These are phyloP conservation scores for Heterodera filipjevi DNA, from an alignment of 2,888 invertebrate species.

Conservation along the genomic window DNA sequence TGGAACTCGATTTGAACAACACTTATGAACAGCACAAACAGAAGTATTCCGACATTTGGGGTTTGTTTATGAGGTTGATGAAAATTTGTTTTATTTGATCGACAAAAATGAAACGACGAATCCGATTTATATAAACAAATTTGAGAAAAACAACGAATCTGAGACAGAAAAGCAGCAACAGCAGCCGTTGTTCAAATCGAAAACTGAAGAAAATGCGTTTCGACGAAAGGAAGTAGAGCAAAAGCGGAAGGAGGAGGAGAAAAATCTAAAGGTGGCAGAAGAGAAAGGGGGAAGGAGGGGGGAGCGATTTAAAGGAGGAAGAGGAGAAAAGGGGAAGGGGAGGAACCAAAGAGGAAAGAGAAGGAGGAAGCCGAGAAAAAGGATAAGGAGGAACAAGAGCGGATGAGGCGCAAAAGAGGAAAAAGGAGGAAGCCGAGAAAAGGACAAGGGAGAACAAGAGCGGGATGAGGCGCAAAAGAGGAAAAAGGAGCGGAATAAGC, in stretches of 20 bases:
- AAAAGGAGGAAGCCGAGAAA: no score
- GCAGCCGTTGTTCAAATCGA: conserved; percentile 29
- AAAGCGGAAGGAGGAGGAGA: conserved; percentile 33
- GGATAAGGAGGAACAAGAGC: no score
- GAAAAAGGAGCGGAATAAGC: no score
- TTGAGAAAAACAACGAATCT: neutral
- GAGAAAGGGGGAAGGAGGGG: neutral
- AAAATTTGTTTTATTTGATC: neutral
- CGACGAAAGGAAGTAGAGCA: conserved; percentile 35
- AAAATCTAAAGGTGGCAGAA: conserved; percentile 28
- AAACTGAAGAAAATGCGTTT: conserved; percentile 39
- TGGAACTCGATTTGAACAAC: neutral
- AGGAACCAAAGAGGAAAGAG: neutral
- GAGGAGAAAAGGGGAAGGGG: neutral
- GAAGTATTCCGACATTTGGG: neutral
- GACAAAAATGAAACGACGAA: neutral
- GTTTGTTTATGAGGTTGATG: neutral
- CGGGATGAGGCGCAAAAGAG: no score
- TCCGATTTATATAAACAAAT: neutral
- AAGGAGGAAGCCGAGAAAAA: neutral
- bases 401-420: no score
- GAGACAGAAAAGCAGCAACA: neutral
- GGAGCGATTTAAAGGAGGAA: no score
- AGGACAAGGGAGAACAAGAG: no score
- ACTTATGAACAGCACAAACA: neutral